Evolutionary conservation across 2,797 vertebrate species (phyloP), one percentile per base, ranked within the genome.

Genomic region (Setipinna tenuifilis): DNA sequence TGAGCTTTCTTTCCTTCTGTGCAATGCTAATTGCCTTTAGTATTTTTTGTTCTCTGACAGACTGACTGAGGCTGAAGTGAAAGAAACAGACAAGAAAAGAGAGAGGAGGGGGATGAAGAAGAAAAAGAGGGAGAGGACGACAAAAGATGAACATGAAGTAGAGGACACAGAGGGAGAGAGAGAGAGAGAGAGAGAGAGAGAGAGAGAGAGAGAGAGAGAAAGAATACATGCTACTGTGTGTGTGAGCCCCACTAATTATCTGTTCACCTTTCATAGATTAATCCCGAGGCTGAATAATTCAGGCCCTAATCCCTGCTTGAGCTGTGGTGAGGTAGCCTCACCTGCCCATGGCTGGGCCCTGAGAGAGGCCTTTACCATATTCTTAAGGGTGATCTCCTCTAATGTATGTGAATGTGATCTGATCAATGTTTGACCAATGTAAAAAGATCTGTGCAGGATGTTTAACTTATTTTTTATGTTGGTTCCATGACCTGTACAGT

Each of bases 1-100:
- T 87, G 86, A 84, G 86, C 83, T 68, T 82, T 85, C 78, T 83
- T 85, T 86, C 46, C 84, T 82, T 0, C 88, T 57, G 89, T 85
- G 82, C 87, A 87, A 82, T 81, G 87, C 71, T 25, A 35, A 68
- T 68, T 68, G 62, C 62, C 62, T 14, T 10, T 68, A 25, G 62
- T 68, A 68, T 68, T 68, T 68, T 68, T 85, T 65, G 58, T 80
- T 87, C 21, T 14, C 86, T 71, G 87, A 80, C 84, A 61, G 35
- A 31, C 14, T 23, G n/a, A n/a, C 28, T 6, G 7, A 68, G 28
- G 17, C 5, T 48, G 6, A 6, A 41, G 58, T 7, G 41, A 71
- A 19, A 31, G 23, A 14, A 61, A 28, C 10, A 46, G 12, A 10
- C 11, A n/a, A n/a, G n/a, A n/a, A n/a, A n/a, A 68, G 35, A 71